Evolutionary conservation across 2,888 invertebrate species (phyloP).

Genomic region (Ophioninae sp.): DNA sequence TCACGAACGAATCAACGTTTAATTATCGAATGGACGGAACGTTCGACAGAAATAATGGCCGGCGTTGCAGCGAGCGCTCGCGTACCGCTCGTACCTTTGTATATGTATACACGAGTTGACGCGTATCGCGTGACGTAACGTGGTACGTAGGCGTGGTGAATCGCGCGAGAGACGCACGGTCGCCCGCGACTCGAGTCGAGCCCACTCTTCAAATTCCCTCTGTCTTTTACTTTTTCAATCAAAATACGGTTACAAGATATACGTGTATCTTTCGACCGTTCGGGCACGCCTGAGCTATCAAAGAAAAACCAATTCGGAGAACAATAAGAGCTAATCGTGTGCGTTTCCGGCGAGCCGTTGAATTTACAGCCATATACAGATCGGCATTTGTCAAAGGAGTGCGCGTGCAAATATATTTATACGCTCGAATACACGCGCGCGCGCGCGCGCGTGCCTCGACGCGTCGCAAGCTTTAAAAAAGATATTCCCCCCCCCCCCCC

Average conservation of each 20-base stretch:
- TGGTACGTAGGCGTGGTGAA: background rate
- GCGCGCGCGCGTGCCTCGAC: background rate
- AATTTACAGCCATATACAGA: background rate
- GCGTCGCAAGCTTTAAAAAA: slow-evolving; percentile 50
- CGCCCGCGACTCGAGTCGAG: background rate
- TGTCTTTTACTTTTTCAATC: background rate
- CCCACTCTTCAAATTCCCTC: background rate
- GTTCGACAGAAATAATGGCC: slow-evolving; percentile 27
- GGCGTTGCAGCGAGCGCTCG: slow-evolving; percentile 42
- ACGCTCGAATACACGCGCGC: background rate
- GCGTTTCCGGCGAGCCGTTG: background rate
- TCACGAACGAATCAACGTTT: slow-evolving; percentile 28
- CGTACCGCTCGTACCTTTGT: slow-evolving; percentile 22
- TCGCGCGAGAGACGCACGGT: background rate
- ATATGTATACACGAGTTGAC: background rate
- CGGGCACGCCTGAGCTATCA: background rate
- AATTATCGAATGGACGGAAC: slow-evolving; percentile 34
- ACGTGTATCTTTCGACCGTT: background rate
- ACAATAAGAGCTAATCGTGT: background rate
- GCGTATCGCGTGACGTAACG: background rate
- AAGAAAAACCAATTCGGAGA: background rate
- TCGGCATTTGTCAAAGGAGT: background rate
- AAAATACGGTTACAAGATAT: background rate
- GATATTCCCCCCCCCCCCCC: slow-evolving; percentile 59
- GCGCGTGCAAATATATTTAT: background rate